Percentiles rank a stretch among this genome's conserved stretches.
Conservation (phyloP, 2,888 invertebrate genomes). For the Agriotes lineatus region DNA sequence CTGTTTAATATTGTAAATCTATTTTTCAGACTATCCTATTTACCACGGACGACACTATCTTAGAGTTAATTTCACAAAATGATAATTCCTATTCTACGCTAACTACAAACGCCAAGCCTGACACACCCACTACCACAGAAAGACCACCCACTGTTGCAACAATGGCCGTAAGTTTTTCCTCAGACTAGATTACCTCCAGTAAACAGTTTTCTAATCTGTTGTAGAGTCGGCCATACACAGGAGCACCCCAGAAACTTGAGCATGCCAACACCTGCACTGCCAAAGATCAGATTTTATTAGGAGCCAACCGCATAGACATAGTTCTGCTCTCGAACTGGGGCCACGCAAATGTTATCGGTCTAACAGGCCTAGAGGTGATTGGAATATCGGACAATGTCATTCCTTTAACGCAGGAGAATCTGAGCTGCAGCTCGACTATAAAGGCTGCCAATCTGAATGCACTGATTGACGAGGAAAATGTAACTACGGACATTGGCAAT, state of each 20-base stretch:
- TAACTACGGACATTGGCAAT: slow-evolving; percentile 75
- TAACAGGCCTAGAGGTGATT: slow-evolving; percentile 71
- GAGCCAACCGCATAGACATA: slow-evolving; percentile 66
- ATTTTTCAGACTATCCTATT: slow-evolving; percentile 83
- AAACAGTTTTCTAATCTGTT: slow-evolving; percentile 3
- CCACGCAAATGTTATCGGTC: slow-evolving; percentile 71
- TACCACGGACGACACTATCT: slow-evolving; percentile 80
- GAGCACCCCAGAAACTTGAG: slow-evolving; percentile 16
- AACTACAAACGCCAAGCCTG: slow-evolving; percentile 55
- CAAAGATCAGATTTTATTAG: slow-evolving; percentile 57
- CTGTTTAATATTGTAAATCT: neutral
- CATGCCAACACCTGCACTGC: neutral
- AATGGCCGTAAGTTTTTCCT: slow-evolving; percentile 18
- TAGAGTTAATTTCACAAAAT: slow-evolving; percentile 72
- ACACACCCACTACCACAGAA: slow-evolving; percentile 62
- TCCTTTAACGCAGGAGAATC: slow-evolving; percentile 54
- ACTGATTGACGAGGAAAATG: slow-evolving; percentile 77
- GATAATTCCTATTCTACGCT: slow-evolving; percentile 66
- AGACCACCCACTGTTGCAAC: slow-evolving; percentile 70
- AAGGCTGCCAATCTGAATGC: slow-evolving; percentile 55
- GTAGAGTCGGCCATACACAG: slow-evolving; percentile 46
- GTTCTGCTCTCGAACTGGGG: slow-evolving; percentile 77
- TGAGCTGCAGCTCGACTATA: slow-evolving; percentile 53
- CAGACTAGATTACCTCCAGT: neutral
- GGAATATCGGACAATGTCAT: slow-evolving; percentile 61